Conservation (phyloP, 1,140 invertebrate genomes). For the Heliconius hewitsoni region DNA sequence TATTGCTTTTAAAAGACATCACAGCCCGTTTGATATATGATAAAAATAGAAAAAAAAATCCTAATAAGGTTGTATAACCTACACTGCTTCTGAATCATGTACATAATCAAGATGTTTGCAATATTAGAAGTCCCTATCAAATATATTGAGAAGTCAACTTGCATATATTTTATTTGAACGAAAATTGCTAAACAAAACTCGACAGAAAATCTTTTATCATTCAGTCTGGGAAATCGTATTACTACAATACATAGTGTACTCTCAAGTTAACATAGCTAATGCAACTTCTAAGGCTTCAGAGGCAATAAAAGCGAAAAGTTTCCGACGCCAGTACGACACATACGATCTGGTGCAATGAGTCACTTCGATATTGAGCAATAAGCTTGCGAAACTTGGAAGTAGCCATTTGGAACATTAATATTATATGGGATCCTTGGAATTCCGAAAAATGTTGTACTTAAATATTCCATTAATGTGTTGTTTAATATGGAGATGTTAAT, state of each 20-base stretch:
- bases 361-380: slow-evolving; percentile 50
- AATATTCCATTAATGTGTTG: not conserved
- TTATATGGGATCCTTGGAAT: not conserved
- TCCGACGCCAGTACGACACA: slow-evolving; percentile 44
- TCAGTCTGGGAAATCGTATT: not conserved
- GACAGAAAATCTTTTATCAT: not conserved
- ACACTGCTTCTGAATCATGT: too few relatives aligned
- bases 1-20: not conserved
- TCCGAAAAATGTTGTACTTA: not conserved
- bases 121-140: not conserved
- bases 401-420: slow-evolving; percentile 34
- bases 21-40: not conserved
- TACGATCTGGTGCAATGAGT: slow-evolving; percentile 57
- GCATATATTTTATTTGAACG: not conserved
- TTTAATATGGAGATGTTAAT: not conserved
- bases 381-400: slow-evolving; percentile 54
- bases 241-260: slow-evolving; percentile 37
- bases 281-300: slow-evolving; percentile 58
- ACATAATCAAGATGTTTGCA: too few relatives aligned
- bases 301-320: slow-evolving; percentile 58
- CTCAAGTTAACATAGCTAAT: slow-evolving; percentile 46
- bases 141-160: not conserved
- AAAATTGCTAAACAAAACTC: not conserved
- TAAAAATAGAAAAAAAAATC: too few relatives aligned
- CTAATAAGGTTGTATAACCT: too few relatives aligned